Conservation (phyloP, 2,113 vertebrate species). For the Tragelaphus buxtoni region DNA sequence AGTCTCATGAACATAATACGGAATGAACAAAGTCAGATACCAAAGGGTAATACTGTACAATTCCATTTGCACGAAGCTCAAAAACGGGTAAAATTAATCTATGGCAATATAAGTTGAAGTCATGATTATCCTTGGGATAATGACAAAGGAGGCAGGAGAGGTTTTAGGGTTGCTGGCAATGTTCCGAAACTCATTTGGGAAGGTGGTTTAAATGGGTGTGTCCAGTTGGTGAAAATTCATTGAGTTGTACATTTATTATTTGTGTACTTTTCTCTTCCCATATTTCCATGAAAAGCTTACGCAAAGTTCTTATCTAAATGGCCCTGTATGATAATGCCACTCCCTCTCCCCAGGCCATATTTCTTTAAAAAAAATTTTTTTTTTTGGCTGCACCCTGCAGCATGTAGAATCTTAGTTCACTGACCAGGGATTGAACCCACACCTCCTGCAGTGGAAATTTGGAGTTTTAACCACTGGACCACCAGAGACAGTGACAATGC, state of each 20-base stretch:
- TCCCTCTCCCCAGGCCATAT: neutral
- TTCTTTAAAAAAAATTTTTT: neutral
- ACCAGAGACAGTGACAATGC: neutral
- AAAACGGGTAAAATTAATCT: neutral
- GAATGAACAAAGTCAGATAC: neutral
- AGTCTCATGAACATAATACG: neutral
- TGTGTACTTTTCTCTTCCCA: neutral
- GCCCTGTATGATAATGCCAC: neutral
- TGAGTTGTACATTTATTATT: neutral
- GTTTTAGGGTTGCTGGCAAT: neutral
- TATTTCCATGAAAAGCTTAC: neutral
- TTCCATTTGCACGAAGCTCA: neutral
- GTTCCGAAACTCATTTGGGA: neutral
- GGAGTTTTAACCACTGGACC: neutral
- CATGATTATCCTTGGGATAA: neutral
- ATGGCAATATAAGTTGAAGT: neutral
- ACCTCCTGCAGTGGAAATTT: neutral
- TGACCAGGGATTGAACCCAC: neutral
- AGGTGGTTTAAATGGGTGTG: neutral
- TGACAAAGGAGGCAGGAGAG: neutral
- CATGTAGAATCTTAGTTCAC: rapidly evolving
- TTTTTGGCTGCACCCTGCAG: neutral
- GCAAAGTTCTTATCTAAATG: neutral
- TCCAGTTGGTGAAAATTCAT: neutral
- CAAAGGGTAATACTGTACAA: neutral